A percentile compares a stretch with the other conserved stretches of the same genome.
Evolutionary conservation across 2,113 vertebrate species (phyloP).

Genomic region (Gymnogyps californianus): DNA sequence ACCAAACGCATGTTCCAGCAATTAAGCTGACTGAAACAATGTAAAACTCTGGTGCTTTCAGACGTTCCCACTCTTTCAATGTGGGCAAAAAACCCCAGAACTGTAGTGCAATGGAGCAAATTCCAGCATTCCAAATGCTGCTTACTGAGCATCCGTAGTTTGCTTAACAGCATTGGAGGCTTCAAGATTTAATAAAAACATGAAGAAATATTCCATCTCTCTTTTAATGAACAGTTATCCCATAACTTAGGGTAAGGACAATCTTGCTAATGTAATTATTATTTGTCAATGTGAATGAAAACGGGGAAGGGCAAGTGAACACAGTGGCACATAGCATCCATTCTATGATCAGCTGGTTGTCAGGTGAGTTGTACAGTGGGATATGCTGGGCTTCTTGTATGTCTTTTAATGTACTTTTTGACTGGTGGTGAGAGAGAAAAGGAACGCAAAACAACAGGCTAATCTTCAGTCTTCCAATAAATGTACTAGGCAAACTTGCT

Average conservation of each 20-base stretch:
- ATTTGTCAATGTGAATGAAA: background rate
- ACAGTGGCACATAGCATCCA: background rate
- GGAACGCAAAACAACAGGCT: background rate
- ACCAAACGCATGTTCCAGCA: conserved; percentile 15
- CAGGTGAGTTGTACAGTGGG: background rate
- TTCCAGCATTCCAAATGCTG: background rate
- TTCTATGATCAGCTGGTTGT: background rate
- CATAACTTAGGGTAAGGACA: background rate
- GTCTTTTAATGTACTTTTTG: background rate
- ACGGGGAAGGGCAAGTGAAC: background rate
- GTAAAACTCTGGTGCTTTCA: background rate
- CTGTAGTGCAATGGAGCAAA: background rate
- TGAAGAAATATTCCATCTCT: background rate
- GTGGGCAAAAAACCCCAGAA: background rate
- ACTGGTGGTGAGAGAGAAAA: background rate
- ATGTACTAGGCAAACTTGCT: background rate
- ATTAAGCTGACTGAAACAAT: conserved; percentile 16
- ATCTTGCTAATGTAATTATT: background rate
- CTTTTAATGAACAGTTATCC: background rate
- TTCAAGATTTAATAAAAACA: background rate
- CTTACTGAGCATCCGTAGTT: background rate
- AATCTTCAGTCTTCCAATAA: background rate
- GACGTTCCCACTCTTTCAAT: background rate
- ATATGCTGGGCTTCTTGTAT: background rate
- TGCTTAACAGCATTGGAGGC: background rate